Evolutionary conservation across 2,797 vertebrate species (phyloP).

Genomic region (Propithecus perrieri): DNA sequence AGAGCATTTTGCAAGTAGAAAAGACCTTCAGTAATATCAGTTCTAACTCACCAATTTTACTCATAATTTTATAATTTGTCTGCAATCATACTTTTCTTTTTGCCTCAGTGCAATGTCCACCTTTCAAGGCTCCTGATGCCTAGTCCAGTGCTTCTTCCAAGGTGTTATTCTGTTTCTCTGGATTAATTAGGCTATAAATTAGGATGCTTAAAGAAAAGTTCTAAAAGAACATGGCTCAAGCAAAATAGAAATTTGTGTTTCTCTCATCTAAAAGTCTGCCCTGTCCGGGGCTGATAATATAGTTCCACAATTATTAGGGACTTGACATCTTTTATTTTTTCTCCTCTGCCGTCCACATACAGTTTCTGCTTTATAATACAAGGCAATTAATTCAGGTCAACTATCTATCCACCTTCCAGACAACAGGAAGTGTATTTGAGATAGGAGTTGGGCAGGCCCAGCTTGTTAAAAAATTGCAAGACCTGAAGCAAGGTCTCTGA

Average conservation of each 20-base stretch:
- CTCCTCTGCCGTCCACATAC: not conserved
- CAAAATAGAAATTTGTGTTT: not conserved
- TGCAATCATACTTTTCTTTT: not conserved
- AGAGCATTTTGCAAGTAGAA: not conserved
- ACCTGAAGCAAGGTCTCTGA: not conserved
- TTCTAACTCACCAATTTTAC: not conserved
- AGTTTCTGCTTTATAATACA: not conserved
- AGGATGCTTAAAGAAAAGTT: not conserved
- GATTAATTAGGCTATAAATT: not conserved
- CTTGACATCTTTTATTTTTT: not conserved
- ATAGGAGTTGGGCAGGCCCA: not conserved
- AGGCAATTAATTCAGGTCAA: not conserved
- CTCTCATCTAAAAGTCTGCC: not conserved
- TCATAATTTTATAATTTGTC: not conserved
- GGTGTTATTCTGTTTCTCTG: not conserved
- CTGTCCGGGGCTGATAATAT: not conserved
- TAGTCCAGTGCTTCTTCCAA: not conserved
- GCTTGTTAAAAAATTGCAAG: not conserved
- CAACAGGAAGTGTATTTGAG: not conserved
- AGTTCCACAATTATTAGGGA: not conserved
- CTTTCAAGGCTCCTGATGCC: not conserved
- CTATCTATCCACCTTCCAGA: not conserved
- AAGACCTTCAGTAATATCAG: not conserved
- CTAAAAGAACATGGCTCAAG: not conserved
- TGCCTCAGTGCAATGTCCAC: not conserved